Percentiles rank a stretch among this genome's conserved stretches.
Evolutionary conservation across 92 coral and sea anemone genomes (phyloP).

Genomic region (Blastomussa wellsi): DNA sequence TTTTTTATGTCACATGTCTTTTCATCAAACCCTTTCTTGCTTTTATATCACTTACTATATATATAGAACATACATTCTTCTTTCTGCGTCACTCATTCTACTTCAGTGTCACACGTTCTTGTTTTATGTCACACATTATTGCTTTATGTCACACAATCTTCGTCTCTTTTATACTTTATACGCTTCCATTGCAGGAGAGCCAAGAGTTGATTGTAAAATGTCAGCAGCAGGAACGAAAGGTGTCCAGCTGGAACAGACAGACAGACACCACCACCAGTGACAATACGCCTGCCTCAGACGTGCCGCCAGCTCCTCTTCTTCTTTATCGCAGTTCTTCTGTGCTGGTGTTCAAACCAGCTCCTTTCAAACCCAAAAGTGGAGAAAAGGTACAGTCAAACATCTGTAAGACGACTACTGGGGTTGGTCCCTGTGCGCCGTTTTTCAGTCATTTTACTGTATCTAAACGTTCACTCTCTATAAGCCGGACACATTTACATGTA

Average conservation of each 20-base stretch:
- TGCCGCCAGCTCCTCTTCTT: constrained; percentile 79
- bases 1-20: not conserved
- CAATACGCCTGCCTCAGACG: constrained; percentile 44
- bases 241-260: constrained; percentile 62
- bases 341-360: constrained; percentile 86
- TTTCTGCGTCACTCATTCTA: not conserved
- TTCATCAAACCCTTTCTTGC: not conserved
- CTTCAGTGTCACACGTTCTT: not conserved
- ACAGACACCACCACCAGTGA: constrained; percentile 31
- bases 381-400: too few relatives aligned
- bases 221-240: constrained; percentile 79
- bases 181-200: constrained; percentile 70
- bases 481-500: too few relatives aligned
- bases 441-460: too few relatives aligned
- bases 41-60: not conserved
- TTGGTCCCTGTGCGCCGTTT: too few relatives aligned
- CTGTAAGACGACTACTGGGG: too few relatives aligned
- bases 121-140: not conserved
- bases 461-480: too few relatives aligned
- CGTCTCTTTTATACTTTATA: not conserved
- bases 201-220: constrained; percentile 83
- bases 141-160: not conserved
- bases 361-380: constrained; percentile 68
- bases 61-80: not conserved
- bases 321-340: constrained; percentile 79